Evolutionary conservation across 1,140 invertebrate species (phyloP), one percentile per base, ranked within the genome.

Genomic region (Lordiphosa clarofinis): DNA sequence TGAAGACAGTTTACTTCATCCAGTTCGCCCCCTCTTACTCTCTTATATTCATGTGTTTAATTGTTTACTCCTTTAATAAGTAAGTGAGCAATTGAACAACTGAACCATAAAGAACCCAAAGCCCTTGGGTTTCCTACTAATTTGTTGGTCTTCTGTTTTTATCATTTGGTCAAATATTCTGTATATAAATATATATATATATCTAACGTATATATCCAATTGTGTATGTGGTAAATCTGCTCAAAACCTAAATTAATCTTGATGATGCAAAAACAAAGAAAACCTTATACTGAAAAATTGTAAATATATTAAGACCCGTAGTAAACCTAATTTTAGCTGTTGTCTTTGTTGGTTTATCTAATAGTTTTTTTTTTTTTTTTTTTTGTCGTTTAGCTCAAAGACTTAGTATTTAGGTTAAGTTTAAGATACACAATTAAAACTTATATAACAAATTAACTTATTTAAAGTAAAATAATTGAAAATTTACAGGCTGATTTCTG

Each of bases 271-370:
- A 62, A 55, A 49, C 21, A n/a, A 55, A 36, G 5, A 19, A 40
- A 4, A 38, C 10, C 10, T 1, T 46, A 52, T 53, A 59, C 54
- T 40, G 38, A 12, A 35, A 35, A 74, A 56, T 53, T 78, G 73
- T 78, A 78, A 70, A 81, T 78, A 81, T 78, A 78, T 53, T 58
- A 64, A 57, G 48, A 69, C 52, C 57, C 40, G 42, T 63, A 63
- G 74, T 75, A 39, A 71, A 65, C 37, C n/a, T n/a, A 42, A 50
- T 64, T 72, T 53, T 35, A 15, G 59, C 69, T 68, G 46, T 55
- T 55, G 43, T 38, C 33, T 57, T 43, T 69, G 55, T 50, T 58
- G 44, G 53, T 57, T 67, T 37, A 12, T 43, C 53, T 42, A 19
- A 15, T 36, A n/a, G 8, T 56, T 35, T 50, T 35, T 40, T 43